Evolutionary conservation across 2,113 vertebrate genomes (phyloP).

Genomic region (Furnarius figulus): DNA sequence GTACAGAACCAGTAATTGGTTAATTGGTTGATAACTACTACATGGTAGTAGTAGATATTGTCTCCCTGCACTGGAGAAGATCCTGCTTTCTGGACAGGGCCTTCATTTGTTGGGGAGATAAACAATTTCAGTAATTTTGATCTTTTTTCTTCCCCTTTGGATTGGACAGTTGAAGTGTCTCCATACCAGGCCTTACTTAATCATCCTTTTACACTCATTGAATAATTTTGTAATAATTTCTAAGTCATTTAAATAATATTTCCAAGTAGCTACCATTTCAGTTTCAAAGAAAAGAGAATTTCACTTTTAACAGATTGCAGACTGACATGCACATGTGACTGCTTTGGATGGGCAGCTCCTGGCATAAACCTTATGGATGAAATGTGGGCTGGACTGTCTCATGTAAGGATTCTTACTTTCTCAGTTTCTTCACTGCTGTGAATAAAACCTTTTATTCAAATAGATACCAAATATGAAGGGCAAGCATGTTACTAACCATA

Average conservation of each 20-base stretch:
- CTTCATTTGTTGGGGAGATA: accelerated
- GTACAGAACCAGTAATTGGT: background rate
- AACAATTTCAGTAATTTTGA: background rate
- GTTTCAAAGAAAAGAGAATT: background rate
- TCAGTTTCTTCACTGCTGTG: background rate
- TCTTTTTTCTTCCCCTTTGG: background rate
- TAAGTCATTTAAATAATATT: background rate
- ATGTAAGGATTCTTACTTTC: background rate
- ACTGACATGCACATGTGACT: background rate
- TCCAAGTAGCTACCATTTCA: background rate
- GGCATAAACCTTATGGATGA: background rate
- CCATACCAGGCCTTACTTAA: background rate
- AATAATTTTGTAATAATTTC: background rate
- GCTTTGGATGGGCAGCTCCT: background rate
- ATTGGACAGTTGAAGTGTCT: background rate
- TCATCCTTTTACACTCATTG: background rate
- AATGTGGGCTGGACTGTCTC: background rate
- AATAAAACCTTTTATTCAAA: background rate
- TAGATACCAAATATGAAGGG: background rate
- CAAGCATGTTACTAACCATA: background rate
- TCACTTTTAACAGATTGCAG: background rate
- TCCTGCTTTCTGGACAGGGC: background rate
- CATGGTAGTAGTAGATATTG: too few relatives aligned
- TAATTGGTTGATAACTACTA: background rate
- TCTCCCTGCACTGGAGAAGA: background rate